These are phyloP conservation scores for Syngnathus scovelli DNA, from an alignment of 2,113 vertebrate genomes.

Conservation along the genomic window DNA sequence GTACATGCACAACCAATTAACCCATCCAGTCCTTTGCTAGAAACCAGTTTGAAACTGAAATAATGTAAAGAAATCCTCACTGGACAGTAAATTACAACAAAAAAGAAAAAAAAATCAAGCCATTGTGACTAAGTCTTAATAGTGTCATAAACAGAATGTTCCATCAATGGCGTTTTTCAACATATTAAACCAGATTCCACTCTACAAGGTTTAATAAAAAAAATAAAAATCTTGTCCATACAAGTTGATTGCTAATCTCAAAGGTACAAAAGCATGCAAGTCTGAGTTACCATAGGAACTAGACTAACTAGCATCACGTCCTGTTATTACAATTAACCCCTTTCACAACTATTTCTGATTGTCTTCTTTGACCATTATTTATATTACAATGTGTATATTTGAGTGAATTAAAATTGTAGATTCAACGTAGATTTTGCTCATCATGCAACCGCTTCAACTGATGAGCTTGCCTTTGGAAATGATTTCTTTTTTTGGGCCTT, in stretches of 20 bases:
- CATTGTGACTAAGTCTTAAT: no score
- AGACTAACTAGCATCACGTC: constrained; percentile 42
- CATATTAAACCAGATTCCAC: not conserved
- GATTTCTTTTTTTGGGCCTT: not conserved
- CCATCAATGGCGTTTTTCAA: no score
- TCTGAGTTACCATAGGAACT: constrained; percentile 65
- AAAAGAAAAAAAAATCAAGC: no score
- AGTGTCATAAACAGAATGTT: no score
- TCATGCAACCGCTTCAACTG: not conserved
- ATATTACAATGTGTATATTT: constrained; percentile 4
- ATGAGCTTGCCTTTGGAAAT: not conserved
- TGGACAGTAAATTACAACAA: no score
- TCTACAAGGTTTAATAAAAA: not conserved
- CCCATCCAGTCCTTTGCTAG: no score
- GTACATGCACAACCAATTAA: no score
- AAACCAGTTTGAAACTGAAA: not conserved
- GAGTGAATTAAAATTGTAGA: constrained; percentile 3
- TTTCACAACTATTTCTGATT: constrained; percentile 48
- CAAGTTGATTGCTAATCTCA: constrained; percentile 5
- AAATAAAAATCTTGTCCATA: not conserved
- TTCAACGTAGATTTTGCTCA: not conserved
- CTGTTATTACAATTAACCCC: constrained; percentile 72
- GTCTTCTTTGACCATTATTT: constrained; percentile 16
- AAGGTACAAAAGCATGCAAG: constrained; percentile 37
- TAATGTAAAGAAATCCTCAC: not conserved